These are phyloP conservation scores for Epinephelus awoara DNA, from an alignment of 2,797 vertebrate genomes.

Conservation along the genomic window DNA sequence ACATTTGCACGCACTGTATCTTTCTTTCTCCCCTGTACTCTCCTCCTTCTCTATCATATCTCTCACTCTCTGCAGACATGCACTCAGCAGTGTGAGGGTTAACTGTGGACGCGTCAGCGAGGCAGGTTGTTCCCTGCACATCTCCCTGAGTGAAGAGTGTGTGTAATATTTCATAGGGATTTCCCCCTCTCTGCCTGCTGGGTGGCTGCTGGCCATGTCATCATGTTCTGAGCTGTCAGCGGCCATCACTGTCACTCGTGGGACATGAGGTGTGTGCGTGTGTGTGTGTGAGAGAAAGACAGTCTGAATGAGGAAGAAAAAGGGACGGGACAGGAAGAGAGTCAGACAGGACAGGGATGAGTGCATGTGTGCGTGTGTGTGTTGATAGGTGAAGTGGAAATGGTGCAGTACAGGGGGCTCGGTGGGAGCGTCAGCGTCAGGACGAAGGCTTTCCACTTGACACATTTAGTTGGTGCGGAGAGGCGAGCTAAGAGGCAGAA, in stretches of 20 bases:
- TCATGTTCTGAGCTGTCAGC: slow-evolving; percentile 71
- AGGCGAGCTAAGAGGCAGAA: slow-evolving; percentile 15
- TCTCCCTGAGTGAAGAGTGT: slow-evolving; percentile 49
- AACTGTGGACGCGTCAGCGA: slow-evolving; percentile 29
- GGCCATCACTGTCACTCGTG: slow-evolving; percentile 50
- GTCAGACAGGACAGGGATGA: slow-evolving; percentile 12
- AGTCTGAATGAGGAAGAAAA: slow-evolving; percentile 14
- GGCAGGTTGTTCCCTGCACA: slow-evolving; percentile 13
- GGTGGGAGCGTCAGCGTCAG: slow-evolving; percentile 9
- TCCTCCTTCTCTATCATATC: neutral
- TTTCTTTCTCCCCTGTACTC: neutral
- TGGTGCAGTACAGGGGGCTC: neutral
- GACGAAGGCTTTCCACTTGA: slow-evolving; percentile 33
- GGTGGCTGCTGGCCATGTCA: slow-evolving; percentile 56
- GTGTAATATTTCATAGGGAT: slow-evolving; percentile 71
- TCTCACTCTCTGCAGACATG: slow-evolving; percentile 5
- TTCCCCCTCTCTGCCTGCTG: slow-evolving; percentile 47
- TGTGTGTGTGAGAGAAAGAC: neutral
- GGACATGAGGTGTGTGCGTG: slow-evolving; percentile 32
- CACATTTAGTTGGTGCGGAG: neutral
- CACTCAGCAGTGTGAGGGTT: slow-evolving; percentile 42
- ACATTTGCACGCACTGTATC: slow-evolving; percentile 8
- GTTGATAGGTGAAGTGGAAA: slow-evolving; percentile 13
- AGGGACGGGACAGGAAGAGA: neutral
- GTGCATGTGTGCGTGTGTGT: neutral